These are phyloP conservation scores for Argyresthia albistria DNA, from an alignment of 2,888 invertebrate species.

Conservation along the genomic window DNA sequence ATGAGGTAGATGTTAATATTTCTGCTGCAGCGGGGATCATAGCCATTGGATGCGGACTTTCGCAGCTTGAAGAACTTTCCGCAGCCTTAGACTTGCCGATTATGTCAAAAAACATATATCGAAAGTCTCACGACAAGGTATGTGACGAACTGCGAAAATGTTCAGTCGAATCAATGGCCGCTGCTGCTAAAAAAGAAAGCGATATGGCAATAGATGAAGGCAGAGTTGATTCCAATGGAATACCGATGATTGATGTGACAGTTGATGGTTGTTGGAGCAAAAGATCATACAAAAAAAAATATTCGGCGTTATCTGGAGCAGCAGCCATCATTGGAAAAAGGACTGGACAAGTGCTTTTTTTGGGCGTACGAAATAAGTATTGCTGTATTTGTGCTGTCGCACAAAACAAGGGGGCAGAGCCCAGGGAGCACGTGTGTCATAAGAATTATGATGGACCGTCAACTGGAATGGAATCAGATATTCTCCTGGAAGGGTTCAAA, in stretches of 20 bases:
- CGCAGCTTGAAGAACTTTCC: slow-evolving; percentile 13
- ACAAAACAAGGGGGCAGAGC: background rate
- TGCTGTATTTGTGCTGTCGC: slow-evolving; percentile 8
- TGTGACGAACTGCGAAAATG: slow-evolving; percentile 3
- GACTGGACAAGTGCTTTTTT: slow-evolving; percentile 4
- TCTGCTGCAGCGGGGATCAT: slow-evolving; percentile 12
- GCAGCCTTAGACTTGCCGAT: slow-evolving; percentile 12
- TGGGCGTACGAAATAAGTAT: slow-evolving; percentile 9
- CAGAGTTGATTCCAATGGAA: slow-evolving; percentile 3
- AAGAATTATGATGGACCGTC: slow-evolving; percentile 11
- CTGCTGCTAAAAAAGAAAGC: slow-evolving; percentile 1
- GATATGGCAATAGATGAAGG: slow-evolving; percentile 1
- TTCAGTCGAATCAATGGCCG: slow-evolving; percentile 1
- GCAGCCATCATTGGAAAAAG: slow-evolving; percentile 6
- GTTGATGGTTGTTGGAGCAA: slow-evolving; percentile 7
- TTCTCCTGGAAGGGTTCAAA: slow-evolving; percentile 14
- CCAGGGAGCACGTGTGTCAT: slow-evolving; percentile 6
- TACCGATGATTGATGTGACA: slow-evolving; percentile 3
- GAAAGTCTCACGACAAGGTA: slow-evolving; percentile 5
- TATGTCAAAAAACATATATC: slow-evolving; percentile 5
- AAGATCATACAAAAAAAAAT: slow-evolving; percentile 7
- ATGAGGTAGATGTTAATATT: slow-evolving; percentile 9
- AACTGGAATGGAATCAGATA: slow-evolving; percentile 10
- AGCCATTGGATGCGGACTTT: slow-evolving; percentile 12
- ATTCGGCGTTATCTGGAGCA: slow-evolving; percentile 4